These are phyloP conservation scores for Catagonus wagneri DNA, from an alignment of 2,113 vertebrate genomes.

Conservation along the genomic window DNA sequence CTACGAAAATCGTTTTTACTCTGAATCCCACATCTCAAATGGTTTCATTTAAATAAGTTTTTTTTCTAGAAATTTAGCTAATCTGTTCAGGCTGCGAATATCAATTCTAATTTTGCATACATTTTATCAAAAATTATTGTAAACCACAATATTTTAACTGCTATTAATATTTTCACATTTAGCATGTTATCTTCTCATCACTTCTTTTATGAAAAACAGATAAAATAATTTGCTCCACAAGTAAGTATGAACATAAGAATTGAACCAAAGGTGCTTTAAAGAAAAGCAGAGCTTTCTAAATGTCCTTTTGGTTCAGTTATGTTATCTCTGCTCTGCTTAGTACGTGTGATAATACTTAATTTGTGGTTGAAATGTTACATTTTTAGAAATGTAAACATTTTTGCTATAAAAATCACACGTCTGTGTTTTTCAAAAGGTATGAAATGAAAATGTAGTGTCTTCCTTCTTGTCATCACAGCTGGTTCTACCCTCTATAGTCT, in stretches of 20 bases:
- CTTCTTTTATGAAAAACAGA: neutral
- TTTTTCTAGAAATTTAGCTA: neutral
- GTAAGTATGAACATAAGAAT: neutral
- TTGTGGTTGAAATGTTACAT: neutral
- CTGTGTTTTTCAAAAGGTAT: neutral
- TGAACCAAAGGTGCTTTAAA: neutral
- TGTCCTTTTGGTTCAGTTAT: neutral
- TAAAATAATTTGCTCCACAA: neutral
- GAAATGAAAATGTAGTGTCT: neutral
- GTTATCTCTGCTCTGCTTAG: neutral
- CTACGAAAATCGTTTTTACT: neutral
- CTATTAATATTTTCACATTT: neutral
- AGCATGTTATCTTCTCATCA: neutral
- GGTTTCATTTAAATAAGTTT: neutral
- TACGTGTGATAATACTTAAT: neutral
- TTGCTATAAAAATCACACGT: neutral
- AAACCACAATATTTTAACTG: neutral
- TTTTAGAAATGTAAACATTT: neutral
- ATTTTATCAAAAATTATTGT: neutral
- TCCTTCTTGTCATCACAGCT: neutral
- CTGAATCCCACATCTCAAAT: neutral
- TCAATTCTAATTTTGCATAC: neutral
- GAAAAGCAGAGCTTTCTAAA: neutral
- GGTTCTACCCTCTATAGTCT: rapidly evolving
- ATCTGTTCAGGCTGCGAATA: neutral